Evolutionary conservation across 2,888 invertebrate genomes (phyloP), one percentile per base, ranked within the genome.

Genomic region (Megastigmus dorsalis): DNA sequence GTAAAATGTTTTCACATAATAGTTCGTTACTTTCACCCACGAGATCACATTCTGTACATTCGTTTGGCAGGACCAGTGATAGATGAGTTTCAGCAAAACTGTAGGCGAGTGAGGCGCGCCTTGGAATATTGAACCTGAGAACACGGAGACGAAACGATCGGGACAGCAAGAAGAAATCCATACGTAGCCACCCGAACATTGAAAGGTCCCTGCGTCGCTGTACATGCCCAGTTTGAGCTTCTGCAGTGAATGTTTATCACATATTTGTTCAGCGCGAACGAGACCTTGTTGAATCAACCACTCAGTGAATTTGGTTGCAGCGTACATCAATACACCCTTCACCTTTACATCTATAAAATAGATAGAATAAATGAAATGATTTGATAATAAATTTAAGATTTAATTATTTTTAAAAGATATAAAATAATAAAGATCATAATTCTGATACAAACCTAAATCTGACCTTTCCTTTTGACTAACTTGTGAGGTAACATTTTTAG

Each of bases 1-100:
- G 82, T 94, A 95, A 80, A 90, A 90, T 38, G 90, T 91, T 84
- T 92, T 92, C 0, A 92, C 90, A 79, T 93, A 94, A 2, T 92
- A 88, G 82, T 93, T 93, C 68, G 94, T 92, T 0, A 94, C 95
- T 86, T 92, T 92, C 0, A 96, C 96, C 97, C 96, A 97, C 77
- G 95, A 95, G 0, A 95, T 92, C 0, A 96, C 95, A 83, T 96
- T 97, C 80, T 94, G 94, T 0, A 96, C 94, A 78, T 94, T 95
- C 0, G 97, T 96, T 85, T 97, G 96, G 80, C 96, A 96, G 0
- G 95, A 92, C 97, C 97, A 97, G 85, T 96, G 96, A 88, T 97
- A 97, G 63, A 97, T 91, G 0, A 97, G 89, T 82, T 96, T 96
- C 0, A 97, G 88, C 7, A 96, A 89, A 0, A 95, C 93, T 38